Base-by-base conservation (phyloP, 2,888 invertebrate species). In the Germaria angustata region DNA sequence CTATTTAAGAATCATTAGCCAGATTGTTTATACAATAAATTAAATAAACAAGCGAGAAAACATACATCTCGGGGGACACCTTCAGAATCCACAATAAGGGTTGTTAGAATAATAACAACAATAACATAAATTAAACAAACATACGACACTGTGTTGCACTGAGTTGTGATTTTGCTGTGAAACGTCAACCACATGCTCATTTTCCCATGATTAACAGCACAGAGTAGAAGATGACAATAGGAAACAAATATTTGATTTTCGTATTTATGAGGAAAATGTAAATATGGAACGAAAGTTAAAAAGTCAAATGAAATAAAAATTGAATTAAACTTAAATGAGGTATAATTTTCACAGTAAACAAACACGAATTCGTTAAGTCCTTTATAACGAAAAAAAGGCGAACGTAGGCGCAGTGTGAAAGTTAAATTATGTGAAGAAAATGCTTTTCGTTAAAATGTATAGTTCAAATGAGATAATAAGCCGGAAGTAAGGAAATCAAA, bases 1-100 rank as follows among this genome's bases (percentile, higher is more conserved):
- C 75, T 82, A 79, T 79, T 82, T 82, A 79, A 75, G 75, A 69
- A 69, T 82, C 82, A 82, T 82, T 82, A 82, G 82, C 82, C 78
- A 82, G 82, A 82, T 82, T 82, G 78, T 79, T 82, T 79, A 59
- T 41, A 61, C 65, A 79, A 79, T 71, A 81, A 75, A 68, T 76
- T 59, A 76, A 76, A 68, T 61, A 69, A 79, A 71, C 79, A 79
- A 79, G 61, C 73, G 49, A 57, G 66, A 78, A 71, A 55, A 55
- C 53, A 46, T 32, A 49, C 55, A 41, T 75, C 82, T 75, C 75
- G 28, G 63, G 82, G 81, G 82, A 75, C 59, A 44, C 22, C n/a
- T 24, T 46, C 13, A 55, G 46, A 34, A 39, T 39, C 71, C 61
- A 71, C 34, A 75, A 51, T 55, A 81, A 69, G 81, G 77, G 78